Base-by-base conservation (phyloP, 2,888 invertebrate species). In the Pantelozetes paolii region DNA sequence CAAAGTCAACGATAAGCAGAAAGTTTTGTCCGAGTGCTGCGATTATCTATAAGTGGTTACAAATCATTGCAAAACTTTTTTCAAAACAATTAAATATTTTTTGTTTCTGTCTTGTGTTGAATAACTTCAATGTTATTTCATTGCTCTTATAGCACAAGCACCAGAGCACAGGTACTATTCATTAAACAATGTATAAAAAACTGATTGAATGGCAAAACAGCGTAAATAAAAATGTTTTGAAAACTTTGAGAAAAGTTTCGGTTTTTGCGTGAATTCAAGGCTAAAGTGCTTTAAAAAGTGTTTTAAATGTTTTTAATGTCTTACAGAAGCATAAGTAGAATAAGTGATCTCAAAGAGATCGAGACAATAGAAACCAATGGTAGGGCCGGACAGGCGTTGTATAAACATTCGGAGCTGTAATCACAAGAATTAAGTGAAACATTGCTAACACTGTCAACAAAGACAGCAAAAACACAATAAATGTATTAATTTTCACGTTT, bases 281-380 rank as follows among this genome's bases (percentile, higher is more conserved):
- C 23, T 54, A 54, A 36, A 36, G 36, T 36, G 36, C 20, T 64
- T 36, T 11, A 8, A 36, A 32, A 59, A 59, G 5, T 59, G 28
- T 54, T 18, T 48, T 48, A 54, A 54, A 54, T 23, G 6, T 54
- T 26, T 23, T 9, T 36, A 64, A 64, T 64, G 36, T 36, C 62
- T 54, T 50, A 74, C 74, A 50, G 74, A 74, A 45, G 74, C 74
- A 40, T 74, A 74, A 36, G 74, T 74, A 23, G 74, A 48, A 70
- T 74, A 72, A 30, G 74, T 71, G 32, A 74, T 74, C 72, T 74
- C 74, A 72, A 74, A 74, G 28, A 74, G 50, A 69, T 74, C 74
- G 42, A 72, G 71, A 57, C 74, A 74, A 50, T 74, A 74, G 72
- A 74, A 74, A 36, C 74, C 74, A 42, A 74, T 74, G n/a, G 74